Percentiles rank a stretch among this genome's conserved stretches.
These are phyloP conservation scores for Choristoneura rosaceana DNA, from an alignment of 2,888 invertebrate species.

Conservation along the genomic window DNA sequence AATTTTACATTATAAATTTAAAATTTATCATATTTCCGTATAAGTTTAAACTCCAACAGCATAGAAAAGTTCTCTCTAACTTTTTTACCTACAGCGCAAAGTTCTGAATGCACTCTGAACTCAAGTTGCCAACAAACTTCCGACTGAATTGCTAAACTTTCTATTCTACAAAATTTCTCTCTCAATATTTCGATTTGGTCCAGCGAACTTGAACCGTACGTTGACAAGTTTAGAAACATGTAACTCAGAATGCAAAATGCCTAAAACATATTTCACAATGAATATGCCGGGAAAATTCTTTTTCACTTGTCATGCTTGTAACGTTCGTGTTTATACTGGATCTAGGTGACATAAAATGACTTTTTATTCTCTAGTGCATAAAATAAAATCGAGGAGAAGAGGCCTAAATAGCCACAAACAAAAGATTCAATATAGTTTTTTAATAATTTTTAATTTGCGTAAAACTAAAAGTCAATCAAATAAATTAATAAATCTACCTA, in stretches of 20 bases:
- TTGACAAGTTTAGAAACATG: neutral
- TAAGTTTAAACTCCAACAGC: neutral
- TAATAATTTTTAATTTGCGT: no score
- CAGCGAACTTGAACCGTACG: neutral
- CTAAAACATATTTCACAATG: neutral
- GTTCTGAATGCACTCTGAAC: constrained; percentile 27
- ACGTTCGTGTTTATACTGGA: no score
- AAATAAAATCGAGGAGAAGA: no score
- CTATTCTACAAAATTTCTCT: constrained; percentile 20
- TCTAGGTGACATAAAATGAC: no score
- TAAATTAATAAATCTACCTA: no score
- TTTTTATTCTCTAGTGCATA: no score
- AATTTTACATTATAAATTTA: neutral
- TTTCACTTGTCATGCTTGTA: no score
- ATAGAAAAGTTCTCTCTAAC: neutral
- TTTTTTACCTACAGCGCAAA: neutral
- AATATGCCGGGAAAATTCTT: no score
- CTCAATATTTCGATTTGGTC: neutral
- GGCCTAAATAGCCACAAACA: no score
- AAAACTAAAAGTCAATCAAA: no score
- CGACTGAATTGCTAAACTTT: constrained; percentile 11
- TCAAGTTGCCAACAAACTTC: constrained; percentile 23
- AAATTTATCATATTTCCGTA: neutral
- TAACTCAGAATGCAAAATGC: neutral
- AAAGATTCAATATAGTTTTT: no score